Conservation (phyloP, 2,113 vertebrate genomes). For the Phocoena sinus region DNA sequence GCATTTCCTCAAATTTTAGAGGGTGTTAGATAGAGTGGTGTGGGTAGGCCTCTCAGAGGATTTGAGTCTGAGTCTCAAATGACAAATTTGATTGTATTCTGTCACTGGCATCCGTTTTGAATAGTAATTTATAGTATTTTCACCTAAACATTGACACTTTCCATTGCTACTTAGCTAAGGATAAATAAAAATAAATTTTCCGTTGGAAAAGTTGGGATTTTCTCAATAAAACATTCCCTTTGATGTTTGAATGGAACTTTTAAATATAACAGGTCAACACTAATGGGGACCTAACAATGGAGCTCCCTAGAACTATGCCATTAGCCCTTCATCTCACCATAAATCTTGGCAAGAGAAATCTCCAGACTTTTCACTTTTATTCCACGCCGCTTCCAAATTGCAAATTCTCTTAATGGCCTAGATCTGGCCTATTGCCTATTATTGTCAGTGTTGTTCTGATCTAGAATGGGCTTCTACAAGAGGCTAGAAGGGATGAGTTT, state of each 20-base stretch:
- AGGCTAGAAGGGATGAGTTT: background rate
- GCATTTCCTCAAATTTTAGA: background rate
- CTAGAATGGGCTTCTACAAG: background rate
- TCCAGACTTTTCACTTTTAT: background rate
- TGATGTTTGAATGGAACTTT: background rate
- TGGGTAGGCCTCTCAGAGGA: background rate
- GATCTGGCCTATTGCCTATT: background rate
- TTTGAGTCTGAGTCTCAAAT: conserved; percentile 8
- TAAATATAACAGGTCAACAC: background rate
- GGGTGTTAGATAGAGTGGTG: background rate
- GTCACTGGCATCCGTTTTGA: background rate
- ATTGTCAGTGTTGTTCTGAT: background rate
- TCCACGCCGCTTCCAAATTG: background rate
- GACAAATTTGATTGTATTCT: background rate
- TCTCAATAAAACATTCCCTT: background rate
- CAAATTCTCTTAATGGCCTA: background rate
- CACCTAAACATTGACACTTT: background rate
- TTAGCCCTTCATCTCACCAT: background rate
- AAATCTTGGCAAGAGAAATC: background rate
- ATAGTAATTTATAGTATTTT: background rate
- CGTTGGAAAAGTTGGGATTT: background rate
- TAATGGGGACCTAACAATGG: background rate
- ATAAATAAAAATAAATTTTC: background rate
- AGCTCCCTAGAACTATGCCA: background rate
- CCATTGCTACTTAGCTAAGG: background rate